phyloP scores from a whole-genome alignment of 2,888 invertebrate genomes.

The Morinoia aosen region DNA sequence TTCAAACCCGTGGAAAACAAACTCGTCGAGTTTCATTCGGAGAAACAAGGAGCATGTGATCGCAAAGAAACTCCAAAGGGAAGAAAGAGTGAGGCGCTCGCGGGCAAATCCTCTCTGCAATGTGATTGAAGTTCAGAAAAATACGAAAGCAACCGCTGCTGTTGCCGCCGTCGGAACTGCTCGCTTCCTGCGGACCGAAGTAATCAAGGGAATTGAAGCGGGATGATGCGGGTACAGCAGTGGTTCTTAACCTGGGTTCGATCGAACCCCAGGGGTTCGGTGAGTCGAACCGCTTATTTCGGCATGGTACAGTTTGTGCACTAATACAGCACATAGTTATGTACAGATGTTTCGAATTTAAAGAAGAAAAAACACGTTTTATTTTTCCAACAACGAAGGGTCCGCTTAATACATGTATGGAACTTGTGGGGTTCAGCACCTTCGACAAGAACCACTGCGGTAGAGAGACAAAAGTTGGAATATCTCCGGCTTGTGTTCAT shows the following conservation, averaged over 20 bases:
- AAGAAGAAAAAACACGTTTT: too few relatives aligned
- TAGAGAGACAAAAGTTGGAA: too few relatives aligned
- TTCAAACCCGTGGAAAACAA: not conserved
- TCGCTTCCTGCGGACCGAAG: not conserved
- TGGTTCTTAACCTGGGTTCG: too few relatives aligned
- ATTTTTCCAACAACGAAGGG: not conserved
- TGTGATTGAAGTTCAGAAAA: conserved; percentile 9
- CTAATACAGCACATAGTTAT: too few relatives aligned
- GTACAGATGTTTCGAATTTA: too few relatives aligned
- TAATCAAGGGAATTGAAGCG: conserved; percentile 17
- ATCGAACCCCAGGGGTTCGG: too few relatives aligned
- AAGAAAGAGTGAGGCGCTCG: not conserved
- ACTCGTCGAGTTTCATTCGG: not conserved
- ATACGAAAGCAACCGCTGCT: not conserved
- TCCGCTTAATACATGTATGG: not conserved
- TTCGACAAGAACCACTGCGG: too few relatives aligned
- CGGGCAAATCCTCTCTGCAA: not conserved
- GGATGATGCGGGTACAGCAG: not conserved
- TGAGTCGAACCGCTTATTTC: too few relatives aligned
- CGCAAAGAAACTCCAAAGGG: not conserved
- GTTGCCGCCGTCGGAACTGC: not conserved
- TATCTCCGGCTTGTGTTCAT: too few relatives aligned
- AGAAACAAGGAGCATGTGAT: not conserved
- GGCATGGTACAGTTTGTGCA: too few relatives aligned
- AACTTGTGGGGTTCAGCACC: too few relatives aligned